Base-by-base conservation (phyloP, 2,797 vertebrate genomes). In the Synaphobranchus kaupii region DNA sequence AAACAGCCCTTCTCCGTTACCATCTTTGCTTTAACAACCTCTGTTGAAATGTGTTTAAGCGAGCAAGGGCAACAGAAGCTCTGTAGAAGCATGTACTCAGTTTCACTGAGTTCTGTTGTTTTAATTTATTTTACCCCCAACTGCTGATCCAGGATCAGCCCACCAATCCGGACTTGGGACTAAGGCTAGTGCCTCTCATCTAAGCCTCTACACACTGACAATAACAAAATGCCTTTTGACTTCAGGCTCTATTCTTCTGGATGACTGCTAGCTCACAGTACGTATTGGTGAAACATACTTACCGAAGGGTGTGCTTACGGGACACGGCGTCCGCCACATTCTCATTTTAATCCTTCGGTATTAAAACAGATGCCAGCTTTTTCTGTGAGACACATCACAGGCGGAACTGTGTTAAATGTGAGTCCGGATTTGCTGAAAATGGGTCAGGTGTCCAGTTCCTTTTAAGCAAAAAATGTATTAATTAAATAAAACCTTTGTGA, bases 1-100 rank as follows among this genome's bases (percentile, higher is more conserved):
- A 39, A 91, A 89, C 88, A 88, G 85, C 90, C 84, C 22, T 44
- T 81, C 89, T 47, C 3, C 1, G 90, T 93, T 88, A 85, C 85
- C 60, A 9, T 66, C n/a, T 66, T 7, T 66, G 60, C 6, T 66
- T 66, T 7, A 20, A n/a, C n/a, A 39, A 76, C 12, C 4, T 39
- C 66, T 68, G 66, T 31, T 68, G 66, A 31, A 68, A 28, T 68
- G 66, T 31, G 66, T 68, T 68, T 28, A 1, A 68, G 20, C 20
- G 5, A 22, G n/a, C 6, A 39, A 73, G 10, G 31, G 22, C 31
- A 76, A 76, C 17, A 39, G 31, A 76, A 76, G 71, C 22, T 13
- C 31, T 15, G 31, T 12, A 2, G 68, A 3, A 76, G 31, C 12
- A 39, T 17, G 4, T 15, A 39, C 34, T 3, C 22, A 12, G 12